Conservation (phyloP, 1,140 invertebrate species). For the Bombus breviceps region DNA sequence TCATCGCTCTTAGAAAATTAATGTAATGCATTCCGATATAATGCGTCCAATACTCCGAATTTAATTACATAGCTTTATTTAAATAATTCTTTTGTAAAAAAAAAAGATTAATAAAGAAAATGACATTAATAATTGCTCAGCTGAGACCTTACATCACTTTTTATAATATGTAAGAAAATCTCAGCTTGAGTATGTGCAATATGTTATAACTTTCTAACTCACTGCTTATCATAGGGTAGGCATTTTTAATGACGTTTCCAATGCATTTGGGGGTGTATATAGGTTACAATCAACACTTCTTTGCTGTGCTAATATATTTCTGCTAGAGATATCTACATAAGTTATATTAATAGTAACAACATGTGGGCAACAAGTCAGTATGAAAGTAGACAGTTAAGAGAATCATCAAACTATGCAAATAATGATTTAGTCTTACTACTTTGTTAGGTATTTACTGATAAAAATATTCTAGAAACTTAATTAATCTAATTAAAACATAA, state of each 20-base stretch:
- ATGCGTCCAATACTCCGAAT: constrained; percentile 80
- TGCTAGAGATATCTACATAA: constrained; percentile 51
- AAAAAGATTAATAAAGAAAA: constrained; percentile 51
- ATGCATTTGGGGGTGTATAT: constrained; percentile 78
- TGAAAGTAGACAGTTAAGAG: constrained; percentile 39
- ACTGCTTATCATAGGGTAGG: constrained; percentile 77
- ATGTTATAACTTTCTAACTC: constrained; percentile 74
- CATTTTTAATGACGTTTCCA: constrained; percentile 76
- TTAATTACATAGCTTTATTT: constrained; percentile 76
- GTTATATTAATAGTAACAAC: constrained; percentile 44
- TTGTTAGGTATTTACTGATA: constrained; percentile 21
- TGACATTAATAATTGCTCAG: constrained; percentile 43
- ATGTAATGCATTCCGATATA: constrained; percentile 76
- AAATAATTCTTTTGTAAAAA: constrained; percentile 70
- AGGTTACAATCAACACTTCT: constrained; percentile 65
- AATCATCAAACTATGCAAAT: constrained; percentile 34
- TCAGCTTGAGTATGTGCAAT: constrained; percentile 69
- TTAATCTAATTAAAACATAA: constrained; percentile 32
- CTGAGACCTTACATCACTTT: constrained; percentile 75
- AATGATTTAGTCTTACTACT: constrained; percentile 36
- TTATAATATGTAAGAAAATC: constrained; percentile 74
- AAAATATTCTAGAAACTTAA: constrained; percentile 33
- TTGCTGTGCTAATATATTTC: constrained; percentile 68
- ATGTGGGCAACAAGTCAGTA: constrained; percentile 24
- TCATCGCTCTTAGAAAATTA: constrained; percentile 71